These are phyloP conservation scores for Thunnus albacares DNA, from an alignment of 2,797 vertebrate genomes.

Conservation along the genomic window DNA sequence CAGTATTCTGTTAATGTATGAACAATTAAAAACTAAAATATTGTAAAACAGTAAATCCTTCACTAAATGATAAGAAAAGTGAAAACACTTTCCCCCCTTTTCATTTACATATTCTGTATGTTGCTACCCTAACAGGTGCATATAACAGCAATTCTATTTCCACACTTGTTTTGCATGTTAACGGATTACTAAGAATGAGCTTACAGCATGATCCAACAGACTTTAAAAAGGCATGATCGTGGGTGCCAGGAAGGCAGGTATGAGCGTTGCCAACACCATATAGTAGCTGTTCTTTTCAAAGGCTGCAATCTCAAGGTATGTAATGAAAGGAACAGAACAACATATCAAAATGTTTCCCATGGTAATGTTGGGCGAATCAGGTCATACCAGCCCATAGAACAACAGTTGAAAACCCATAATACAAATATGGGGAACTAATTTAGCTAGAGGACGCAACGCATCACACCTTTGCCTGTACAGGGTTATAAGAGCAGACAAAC, in stretches of 20 bases:
- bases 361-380: not conserved
- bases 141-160: conserved; percentile 52
- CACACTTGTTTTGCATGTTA: conserved; percentile 51
- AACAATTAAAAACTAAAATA: conserved; percentile 13
- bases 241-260: conserved; percentile 33
- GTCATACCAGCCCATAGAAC: conserved; percentile 1
- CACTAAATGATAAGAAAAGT: conserved; percentile 3
- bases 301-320: conserved; percentile 45
- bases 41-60: conserved; percentile 24
- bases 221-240: conserved; percentile 32
- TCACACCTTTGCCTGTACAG: not conserved
- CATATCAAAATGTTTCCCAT: conserved; percentile 34
- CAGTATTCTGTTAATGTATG: conserved; percentile 13
- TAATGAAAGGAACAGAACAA: conserved; percentile 35
- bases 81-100: not conserved
- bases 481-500: conserved; percentile 8
- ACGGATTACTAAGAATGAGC: conserved; percentile 57
- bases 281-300: conserved; percentile 10
- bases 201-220: conserved; percentile 44
- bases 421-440: conserved; percentile 1
- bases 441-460: not conserved
- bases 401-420: not conserved
- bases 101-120: conserved; percentile 12
- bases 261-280: conserved; percentile 22
- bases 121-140: conserved; percentile 38